Evolutionary conservation across 2,113 vertebrate species (phyloP).

Genomic region (Ceyx cyanopectus): DNA sequence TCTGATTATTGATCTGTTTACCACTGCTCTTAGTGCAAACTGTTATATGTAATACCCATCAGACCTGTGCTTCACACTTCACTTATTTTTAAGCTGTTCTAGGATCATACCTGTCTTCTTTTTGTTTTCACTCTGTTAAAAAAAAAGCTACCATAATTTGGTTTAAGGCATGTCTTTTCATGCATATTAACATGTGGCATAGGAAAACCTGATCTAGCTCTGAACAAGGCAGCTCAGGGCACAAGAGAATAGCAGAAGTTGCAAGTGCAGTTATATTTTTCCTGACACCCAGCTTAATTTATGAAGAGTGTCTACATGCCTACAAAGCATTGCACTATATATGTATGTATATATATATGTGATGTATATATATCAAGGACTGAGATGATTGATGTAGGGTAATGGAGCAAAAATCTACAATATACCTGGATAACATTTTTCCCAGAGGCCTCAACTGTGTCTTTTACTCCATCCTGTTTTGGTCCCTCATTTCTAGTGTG

Average conservation of each 20-base stretch:
- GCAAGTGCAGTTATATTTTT: background rate
- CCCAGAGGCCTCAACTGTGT: background rate
- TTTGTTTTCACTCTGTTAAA: background rate
- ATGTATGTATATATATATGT: no score
- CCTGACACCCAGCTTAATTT: background rate
- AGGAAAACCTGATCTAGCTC: background rate
- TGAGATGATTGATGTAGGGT: background rate
- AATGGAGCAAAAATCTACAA: background rate
- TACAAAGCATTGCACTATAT: background rate
- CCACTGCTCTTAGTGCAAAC: background rate
- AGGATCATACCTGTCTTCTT: background rate
- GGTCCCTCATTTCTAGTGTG: background rate
- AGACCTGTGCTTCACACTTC: background rate
- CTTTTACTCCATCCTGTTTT: background rate
- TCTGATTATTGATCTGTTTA: background rate
- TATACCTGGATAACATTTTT: background rate
- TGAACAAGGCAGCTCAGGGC: background rate
- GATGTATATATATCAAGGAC: background rate
- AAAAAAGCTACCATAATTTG: background rate
- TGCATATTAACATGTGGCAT: background rate
- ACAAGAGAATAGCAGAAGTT: background rate
- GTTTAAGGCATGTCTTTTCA: background rate
- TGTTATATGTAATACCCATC: background rate
- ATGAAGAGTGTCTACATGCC: background rate
- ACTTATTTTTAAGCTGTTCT: background rate